phyloP scores from a whole-genome alignment of 2,888 invertebrate species.

The Drosophila monieri region DNA sequence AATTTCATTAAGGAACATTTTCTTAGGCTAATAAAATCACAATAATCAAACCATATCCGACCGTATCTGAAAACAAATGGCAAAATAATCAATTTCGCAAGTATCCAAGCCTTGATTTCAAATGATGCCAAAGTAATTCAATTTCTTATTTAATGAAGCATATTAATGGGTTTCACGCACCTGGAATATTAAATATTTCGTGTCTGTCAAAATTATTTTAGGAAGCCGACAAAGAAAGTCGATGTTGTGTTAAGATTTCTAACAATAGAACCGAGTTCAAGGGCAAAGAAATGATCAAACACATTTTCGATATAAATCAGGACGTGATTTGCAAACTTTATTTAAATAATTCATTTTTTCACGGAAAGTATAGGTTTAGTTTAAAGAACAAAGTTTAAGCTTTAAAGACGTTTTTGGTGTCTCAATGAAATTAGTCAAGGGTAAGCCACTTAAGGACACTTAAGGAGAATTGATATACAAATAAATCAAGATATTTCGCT shows the following conservation, averaged over 20 bases:
- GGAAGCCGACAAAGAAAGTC: constrained; percentile 43
- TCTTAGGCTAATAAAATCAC: not conserved
- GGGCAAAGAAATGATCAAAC: constrained; percentile 27
- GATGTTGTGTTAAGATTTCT: constrained; percentile 8
- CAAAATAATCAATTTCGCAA: not conserved
- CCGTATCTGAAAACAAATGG: not conserved
- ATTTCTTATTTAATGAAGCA: constrained; percentile 24
- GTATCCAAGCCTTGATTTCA: not conserved
- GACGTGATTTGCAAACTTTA: constrained; percentile 26
- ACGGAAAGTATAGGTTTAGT: no score
- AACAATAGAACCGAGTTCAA: constrained; percentile 50
- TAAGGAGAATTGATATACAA: no score
- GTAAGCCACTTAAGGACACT: no score
- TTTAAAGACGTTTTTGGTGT: no score
- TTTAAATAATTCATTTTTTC: not conserved
- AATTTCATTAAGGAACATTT: not conserved
- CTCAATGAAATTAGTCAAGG: no score
- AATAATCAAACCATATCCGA: not conserved
- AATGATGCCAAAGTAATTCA: not conserved
- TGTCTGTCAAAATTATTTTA: constrained; percentile 13
- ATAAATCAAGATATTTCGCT: no score
- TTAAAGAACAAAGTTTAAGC: no score
- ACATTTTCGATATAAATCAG: constrained; percentile 16
- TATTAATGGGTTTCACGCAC: constrained; percentile 29
- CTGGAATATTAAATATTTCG: constrained; percentile 13